Base-by-base conservation (phyloP, 2,113 vertebrate genomes). In the Thalassoma bifasciatum region DNA sequence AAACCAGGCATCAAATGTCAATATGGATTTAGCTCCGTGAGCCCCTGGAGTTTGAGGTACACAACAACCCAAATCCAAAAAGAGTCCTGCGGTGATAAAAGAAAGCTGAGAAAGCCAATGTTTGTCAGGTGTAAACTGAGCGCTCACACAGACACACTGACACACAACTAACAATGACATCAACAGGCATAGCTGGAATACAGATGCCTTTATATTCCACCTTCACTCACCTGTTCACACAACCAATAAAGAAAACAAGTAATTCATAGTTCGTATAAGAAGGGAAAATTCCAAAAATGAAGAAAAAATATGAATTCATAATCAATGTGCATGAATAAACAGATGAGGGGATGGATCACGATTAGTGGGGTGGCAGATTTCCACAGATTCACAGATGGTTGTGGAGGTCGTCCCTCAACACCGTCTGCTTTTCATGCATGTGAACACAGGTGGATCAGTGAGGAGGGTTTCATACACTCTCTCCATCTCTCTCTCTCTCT, bases 321-420 rank as follows among this genome's bases (percentile, higher is more conserved):
- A 30, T 63, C 2, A 0, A 7, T 24, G 53, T 66, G 37, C 11
- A 38, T 50, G 11, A 22, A 67, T 36, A 50, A 44, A 62, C 2
- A 10, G 62, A 30, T 21, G 23, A 10, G 22, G 36, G 66, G 34
- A 42, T 37, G 19, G 14, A 42, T 67, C 13, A 13, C 14, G 11
- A 61, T 22, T 10, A 13, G 44, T 22, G 2, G 16, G 12, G 26
- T 44, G 80, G 64, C 68, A 1, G 24, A 14, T 34, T 62, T 80
- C 76, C 84, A 72, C 59, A 30, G 79, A 52, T 46, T 37, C 72
- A 77, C 89, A 86, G 87, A 87, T 88, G 82, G 87, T 19, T 3
- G 52, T 50, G 64, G 58, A 60, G 79, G 77, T 72, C 69, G 46
- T 65, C 68, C 42, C 66, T 53, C 68, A 56, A 66, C 77, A 62